phyloP scores from a whole-genome alignment of 2,888 invertebrate species.

The Chymomyza caudatula region DNA sequence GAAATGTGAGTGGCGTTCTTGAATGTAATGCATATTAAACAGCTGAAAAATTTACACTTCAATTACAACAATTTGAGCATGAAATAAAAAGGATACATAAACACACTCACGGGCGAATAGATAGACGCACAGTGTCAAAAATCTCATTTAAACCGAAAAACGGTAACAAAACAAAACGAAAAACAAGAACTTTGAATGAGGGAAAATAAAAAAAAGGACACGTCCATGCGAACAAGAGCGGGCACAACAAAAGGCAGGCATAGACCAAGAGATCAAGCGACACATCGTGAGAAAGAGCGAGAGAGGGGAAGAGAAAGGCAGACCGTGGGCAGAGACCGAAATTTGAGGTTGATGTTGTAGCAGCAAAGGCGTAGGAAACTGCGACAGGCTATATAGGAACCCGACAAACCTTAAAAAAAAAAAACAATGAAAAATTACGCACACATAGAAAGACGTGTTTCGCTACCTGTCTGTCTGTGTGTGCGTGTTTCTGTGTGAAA shows the following conservation, averaged over 20 bases:
- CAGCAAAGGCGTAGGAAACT: background rate
- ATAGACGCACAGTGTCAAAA: slow-evolving; percentile 18
- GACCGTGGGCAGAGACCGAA: background rate
- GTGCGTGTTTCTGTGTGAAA: background rate
- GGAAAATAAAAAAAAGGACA: slow-evolving; percentile 12
- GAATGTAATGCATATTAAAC: slow-evolving; percentile 66
- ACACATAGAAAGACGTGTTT: background rate
- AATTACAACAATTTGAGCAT: slow-evolving; percentile 66
- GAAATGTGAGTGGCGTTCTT: background rate
- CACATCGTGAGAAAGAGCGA: background rate
- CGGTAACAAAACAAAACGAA: slow-evolving; percentile 35
- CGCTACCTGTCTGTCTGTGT: slow-evolving; percentile 37
- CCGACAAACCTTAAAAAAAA: background rate
- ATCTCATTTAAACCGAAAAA: slow-evolving; percentile 49
- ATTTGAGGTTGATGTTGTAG: background rate
- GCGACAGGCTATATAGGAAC: background rate
- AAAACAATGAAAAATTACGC: slow-evolving; percentile 4
- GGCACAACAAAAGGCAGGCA: background rate
- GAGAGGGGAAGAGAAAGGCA: slow-evolving; percentile 15
- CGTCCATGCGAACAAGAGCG: slow-evolving; percentile 5
- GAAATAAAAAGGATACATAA: slow-evolving; percentile 32
- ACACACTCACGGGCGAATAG: too few relatives aligned
- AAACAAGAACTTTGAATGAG: slow-evolving; percentile 15
- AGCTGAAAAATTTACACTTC: slow-evolving; percentile 66
- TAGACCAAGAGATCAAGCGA: background rate